A percentile compares a stretch with the other conserved stretches of the same genome.
Evolutionary conservation across 2,113 vertebrate genomes (phyloP).

Genomic region (Crotophaga sulcirostris): DNA sequence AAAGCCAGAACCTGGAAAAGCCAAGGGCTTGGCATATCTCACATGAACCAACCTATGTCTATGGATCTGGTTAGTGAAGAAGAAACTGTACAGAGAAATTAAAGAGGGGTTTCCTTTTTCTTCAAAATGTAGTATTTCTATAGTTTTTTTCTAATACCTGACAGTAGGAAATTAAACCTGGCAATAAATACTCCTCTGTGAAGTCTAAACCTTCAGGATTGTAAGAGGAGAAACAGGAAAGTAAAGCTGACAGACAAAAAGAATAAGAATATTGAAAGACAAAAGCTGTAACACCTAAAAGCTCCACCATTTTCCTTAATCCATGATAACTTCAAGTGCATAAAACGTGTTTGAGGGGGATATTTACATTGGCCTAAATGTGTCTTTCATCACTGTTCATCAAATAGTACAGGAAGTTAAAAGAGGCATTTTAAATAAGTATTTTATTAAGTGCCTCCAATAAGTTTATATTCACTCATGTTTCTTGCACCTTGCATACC

Average conservation of each 20-base stretch:
- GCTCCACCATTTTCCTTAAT: not conserved
- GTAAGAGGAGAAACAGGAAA: not conserved
- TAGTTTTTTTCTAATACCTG: not conserved
- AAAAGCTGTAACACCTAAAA: not conserved
- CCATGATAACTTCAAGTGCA: not conserved
- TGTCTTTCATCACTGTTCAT: not conserved
- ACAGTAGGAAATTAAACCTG: not conserved
- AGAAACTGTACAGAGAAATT: not conserved
- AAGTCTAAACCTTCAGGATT: not conserved
- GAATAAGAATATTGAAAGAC: not conserved
- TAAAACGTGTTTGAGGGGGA: not conserved
- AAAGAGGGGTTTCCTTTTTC: not conserved
- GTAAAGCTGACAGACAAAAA: not conserved
- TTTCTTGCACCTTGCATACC: not conserved
- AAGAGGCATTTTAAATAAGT: not conserved
- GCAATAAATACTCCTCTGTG: not conserved
- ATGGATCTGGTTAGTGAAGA: not conserved
- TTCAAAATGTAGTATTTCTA: not conserved
- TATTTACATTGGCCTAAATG: not conserved
- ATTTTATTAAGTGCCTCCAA: not conserved
- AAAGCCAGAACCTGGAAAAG: not conserved
- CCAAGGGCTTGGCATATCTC: not conserved
- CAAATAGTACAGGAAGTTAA: not conserved
- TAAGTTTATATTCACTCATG: not conserved
- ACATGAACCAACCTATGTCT: not conserved